Conservation (phyloP, 1,140 invertebrate genomes). For the Drosophila pseudoananassae region DNA sequence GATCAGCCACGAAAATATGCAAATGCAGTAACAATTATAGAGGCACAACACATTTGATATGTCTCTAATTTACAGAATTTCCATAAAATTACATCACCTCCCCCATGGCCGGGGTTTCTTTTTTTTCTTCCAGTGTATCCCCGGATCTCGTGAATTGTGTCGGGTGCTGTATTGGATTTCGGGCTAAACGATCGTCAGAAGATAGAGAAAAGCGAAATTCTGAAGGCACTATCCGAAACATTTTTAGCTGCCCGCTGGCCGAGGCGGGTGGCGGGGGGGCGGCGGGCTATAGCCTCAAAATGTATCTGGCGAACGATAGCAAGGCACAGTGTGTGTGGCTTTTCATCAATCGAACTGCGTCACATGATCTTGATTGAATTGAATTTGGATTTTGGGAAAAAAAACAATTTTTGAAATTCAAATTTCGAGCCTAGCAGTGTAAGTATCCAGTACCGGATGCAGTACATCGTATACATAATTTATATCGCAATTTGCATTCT, state of each 20-base stretch:
- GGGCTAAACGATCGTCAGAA: slow-evolving; percentile 48
- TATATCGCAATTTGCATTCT: slow-evolving; percentile 6
- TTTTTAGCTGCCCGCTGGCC: slow-evolving; percentile 33
- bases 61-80: background rate
- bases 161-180: slow-evolving; percentile 64
- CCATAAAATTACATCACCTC: background rate
- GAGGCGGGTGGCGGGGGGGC: background rate
- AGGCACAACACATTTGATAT: background rate
- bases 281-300: slow-evolving; percentile 35
- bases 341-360: background rate
- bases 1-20: slow-evolving; percentile 45
- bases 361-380: background rate
- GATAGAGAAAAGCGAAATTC: slow-evolving; percentile 61
- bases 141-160: slow-evolving; percentile 10
- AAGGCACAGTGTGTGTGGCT: slow-evolving; percentile 19
- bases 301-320: slow-evolving; percentile 24
- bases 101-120: too few species aligned
- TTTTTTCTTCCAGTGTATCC: background rate
- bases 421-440: background rate
- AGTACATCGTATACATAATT: background rate
- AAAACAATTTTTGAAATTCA: background rate
- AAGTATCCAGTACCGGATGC: background rate
- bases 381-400: background rate
- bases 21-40: slow-evolving; percentile 46
- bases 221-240: slow-evolving; percentile 55